These are phyloP conservation scores for Felis catus DNA, from an alignment of 2,113 vertebrate species.

Conservation along the genomic window DNA sequence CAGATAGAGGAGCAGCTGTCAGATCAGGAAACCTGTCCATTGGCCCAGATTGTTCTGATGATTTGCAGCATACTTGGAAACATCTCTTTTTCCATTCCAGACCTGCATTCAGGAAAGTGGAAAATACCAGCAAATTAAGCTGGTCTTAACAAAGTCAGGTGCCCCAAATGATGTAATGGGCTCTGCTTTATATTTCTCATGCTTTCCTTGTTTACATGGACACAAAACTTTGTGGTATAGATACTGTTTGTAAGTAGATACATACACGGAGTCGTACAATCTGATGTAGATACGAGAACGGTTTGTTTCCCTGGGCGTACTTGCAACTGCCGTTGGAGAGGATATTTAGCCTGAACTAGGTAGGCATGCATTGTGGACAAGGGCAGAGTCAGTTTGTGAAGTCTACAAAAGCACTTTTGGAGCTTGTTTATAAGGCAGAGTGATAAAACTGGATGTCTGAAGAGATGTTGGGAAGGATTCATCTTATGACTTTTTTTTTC, in stretches of 20 bases:
- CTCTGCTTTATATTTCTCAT: neutral
- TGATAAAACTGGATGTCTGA: neutral
- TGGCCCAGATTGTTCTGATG: conserved; percentile 19
- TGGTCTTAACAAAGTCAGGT: neutral
- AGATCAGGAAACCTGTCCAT: neutral
- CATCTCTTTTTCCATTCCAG: neutral
- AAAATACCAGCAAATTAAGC: neutral
- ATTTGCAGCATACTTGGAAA: neutral
- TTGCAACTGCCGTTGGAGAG: neutral
- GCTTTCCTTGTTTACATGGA: neutral
- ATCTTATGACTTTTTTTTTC: fast-evolving
- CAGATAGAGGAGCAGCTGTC: conserved; percentile 37
- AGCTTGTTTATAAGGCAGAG: neutral
- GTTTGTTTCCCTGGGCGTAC: neutral
- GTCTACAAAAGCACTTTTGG: neutral
- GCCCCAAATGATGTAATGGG: neutral
- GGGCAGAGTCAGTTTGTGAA: neutral
- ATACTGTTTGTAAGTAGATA: neutral
- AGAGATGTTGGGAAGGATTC: neutral
- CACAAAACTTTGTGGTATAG: fast-evolving
- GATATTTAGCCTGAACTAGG: neutral
- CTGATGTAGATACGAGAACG: neutral
- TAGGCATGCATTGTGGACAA: neutral
- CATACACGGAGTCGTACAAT: fast-evolving
- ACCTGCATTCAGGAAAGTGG: conserved; percentile 4